Conservation (phyloP, 1,140 invertebrate species). For the Drosophila yakuba region DNA sequence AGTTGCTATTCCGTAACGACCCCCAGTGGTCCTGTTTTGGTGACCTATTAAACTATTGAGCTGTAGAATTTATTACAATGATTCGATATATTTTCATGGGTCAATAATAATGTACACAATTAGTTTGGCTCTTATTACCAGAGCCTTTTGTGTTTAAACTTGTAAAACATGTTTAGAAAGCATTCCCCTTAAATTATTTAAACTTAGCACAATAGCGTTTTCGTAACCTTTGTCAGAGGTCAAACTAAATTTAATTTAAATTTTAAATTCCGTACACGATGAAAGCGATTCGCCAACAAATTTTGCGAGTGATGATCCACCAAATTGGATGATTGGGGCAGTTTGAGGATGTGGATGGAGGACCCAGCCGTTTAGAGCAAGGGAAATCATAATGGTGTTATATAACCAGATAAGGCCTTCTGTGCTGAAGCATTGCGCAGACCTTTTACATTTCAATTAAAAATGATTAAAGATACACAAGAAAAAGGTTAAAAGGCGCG, state of each 20-base stretch:
- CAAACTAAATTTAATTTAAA: slow-evolving; percentile 45
- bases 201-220: slow-evolving; percentile 11
- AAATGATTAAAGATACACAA: slow-evolving; percentile 78
- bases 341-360: not conserved
- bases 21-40: too few species aligned
- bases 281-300: slow-evolving; percentile 42
- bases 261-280: slow-evolving; percentile 45
- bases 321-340: slow-evolving; percentile 17
- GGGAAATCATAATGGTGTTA: not conserved
- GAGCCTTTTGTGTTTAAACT: too few species aligned
- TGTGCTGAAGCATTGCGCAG: slow-evolving; percentile 4
- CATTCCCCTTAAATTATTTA: not conserved
- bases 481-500: slow-evolving; percentile 70
- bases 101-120: too few species aligned
- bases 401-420: slow-evolving; percentile 28
- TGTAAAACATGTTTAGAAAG: too few species aligned
- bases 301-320: slow-evolving; percentile 34
- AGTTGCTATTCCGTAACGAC: too few species aligned
- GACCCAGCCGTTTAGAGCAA: not conserved
- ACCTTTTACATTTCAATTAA: slow-evolving; percentile 75
- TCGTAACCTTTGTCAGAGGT: slow-evolving; percentile 24
- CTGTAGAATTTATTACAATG: too few species aligned
- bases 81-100: not conserved
- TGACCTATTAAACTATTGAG: too few species aligned
- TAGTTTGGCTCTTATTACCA: too few species aligned